phyloP scores from a whole-genome alignment of 2,797 vertebrate species.

The Moxostoma hubbsi region DNA sequence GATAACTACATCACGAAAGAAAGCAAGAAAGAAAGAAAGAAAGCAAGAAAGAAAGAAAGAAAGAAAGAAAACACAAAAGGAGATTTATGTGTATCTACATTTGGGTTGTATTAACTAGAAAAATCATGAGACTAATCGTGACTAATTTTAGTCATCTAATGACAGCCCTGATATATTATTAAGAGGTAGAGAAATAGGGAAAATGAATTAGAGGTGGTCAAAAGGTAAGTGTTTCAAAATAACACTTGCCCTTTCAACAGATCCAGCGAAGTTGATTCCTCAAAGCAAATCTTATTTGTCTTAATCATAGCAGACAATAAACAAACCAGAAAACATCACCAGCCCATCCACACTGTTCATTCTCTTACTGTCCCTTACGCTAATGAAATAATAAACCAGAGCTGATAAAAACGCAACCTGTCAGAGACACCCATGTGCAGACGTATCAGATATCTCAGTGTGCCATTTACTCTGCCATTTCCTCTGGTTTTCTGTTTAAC shows the following conservation, averaged over 20 bases:
- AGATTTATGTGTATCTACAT: too few species aligned
- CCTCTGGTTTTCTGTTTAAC: neutral
- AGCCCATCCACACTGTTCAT: conserved; percentile 46
- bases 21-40: too few species aligned
- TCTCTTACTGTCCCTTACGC: conserved; percentile 16
- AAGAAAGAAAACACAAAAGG: too few species aligned
- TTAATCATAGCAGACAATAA: conserved; percentile 57
- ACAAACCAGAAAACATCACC: conserved; percentile 58
- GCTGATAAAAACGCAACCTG: neutral
- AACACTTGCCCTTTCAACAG: too few species aligned
- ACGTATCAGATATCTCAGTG: neutral
- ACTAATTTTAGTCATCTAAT: too few species aligned
- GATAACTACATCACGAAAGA: neutral
- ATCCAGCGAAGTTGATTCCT: neutral
- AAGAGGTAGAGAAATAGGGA: too few species aligned
- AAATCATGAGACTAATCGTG: too few species aligned
- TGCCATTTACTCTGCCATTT: too few species aligned
- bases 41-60: too few species aligned
- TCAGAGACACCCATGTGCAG: conserved; percentile 1
- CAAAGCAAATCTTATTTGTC: conserved; percentile 52
- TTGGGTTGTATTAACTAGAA: neutral
- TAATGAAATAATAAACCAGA: conserved; percentile 37
- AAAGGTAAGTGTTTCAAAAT: too few species aligned
- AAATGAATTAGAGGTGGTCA: too few species aligned
- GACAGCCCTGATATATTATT: too few species aligned